These are phyloP conservation scores for Diarsia rubi DNA, from an alignment of 2,888 invertebrate genomes.

Conservation along the genomic window DNA sequence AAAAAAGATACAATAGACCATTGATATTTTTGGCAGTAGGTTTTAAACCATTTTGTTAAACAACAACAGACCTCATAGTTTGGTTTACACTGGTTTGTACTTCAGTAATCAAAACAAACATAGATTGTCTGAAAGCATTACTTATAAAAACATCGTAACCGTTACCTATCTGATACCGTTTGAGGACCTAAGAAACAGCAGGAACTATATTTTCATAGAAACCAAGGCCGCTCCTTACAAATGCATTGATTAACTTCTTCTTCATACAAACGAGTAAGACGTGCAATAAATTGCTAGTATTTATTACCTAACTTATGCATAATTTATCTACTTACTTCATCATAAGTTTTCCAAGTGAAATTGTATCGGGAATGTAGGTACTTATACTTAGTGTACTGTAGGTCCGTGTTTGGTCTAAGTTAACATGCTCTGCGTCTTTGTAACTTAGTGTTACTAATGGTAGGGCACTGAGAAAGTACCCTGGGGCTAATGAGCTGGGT, in stretches of 20 bases:
- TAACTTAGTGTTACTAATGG: conserved; percentile 14
- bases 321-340: conserved; percentile 64
- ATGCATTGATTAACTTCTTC: conserved; percentile 46
- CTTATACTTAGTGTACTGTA: neutral
- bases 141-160: conserved; percentile 2
- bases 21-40: neutral
- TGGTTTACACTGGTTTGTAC: neutral
- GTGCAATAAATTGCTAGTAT: conserved; percentile 65
- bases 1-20: too few species aligned
- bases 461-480: conserved; percentile 15
- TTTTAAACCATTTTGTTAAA: neutral
- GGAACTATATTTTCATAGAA: conserved; percentile 37
- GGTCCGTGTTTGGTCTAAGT: conserved; percentile 18
- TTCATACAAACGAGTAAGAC: conserved; percentile 47
- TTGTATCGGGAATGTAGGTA: conserved; percentile 46
- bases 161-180: conserved; percentile 20
- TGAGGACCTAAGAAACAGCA: conserved; percentile 6
- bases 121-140: neutral
- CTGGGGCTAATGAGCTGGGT: neutral
- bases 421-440: conserved; percentile 16
- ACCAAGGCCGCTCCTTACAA: conserved; percentile 29
- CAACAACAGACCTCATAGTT: neutral
- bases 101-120: neutral
- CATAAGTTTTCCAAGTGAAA: conserved; percentile 62
- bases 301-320: conserved; percentile 66